Evolutionary conservation across 2,797 vertebrate species (phyloP).

Genomic region (Pitangus sulphuratus): DNA sequence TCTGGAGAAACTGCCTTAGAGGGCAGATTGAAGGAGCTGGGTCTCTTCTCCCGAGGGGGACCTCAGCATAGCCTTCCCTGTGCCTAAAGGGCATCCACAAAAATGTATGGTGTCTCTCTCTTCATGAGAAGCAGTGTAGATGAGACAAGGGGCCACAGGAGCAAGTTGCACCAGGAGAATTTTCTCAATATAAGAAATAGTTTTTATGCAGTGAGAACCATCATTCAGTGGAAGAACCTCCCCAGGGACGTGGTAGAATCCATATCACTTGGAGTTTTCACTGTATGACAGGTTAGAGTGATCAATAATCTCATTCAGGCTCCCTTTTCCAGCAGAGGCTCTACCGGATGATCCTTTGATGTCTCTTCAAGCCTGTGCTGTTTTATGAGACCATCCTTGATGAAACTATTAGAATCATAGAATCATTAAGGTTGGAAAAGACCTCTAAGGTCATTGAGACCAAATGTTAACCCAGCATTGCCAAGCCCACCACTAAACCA

Average conservation of each 20-base stretch:
- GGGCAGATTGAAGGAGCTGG: background rate
- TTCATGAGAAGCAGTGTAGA: background rate
- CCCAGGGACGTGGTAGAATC: background rate
- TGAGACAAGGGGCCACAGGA: background rate
- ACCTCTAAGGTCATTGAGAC: fast-evolving
- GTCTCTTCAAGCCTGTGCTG: background rate
- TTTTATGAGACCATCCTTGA: background rate
- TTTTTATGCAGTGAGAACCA: background rate
- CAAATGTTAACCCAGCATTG: background rate
- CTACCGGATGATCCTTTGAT: background rate
- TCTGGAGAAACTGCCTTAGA: background rate
- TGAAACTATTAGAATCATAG: background rate
- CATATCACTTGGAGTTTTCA: background rate
- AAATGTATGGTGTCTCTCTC: background rate
- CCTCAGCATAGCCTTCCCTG: background rate
- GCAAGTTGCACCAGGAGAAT: background rate
- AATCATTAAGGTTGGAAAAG: background rate
- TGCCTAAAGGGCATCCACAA: background rate
- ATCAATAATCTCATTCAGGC: background rate
- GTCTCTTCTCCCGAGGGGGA: background rate
- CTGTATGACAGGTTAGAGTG: background rate
- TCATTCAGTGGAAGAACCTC: background rate
- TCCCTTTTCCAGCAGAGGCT: background rate
- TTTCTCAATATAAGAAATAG: background rate
- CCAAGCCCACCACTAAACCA: background rate